Evolutionary conservation across 2,888 invertebrate species (phyloP), one percentile per base, ranked within the genome.

Genomic region (Spicauda simplicius): DNA sequence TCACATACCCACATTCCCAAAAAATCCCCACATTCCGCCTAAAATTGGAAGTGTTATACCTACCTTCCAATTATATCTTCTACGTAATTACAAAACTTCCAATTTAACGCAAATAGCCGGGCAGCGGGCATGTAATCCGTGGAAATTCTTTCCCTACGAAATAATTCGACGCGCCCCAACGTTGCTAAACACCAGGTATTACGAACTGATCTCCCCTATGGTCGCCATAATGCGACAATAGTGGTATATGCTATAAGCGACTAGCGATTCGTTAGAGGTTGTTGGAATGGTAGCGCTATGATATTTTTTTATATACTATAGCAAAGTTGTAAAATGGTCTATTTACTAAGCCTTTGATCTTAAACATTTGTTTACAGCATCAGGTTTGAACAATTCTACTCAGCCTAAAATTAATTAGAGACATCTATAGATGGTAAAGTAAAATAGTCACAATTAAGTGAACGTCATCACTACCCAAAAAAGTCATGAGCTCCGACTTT

Each of bases 161-260:
- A 60, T 60, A 60, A 66, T 66, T 55, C 65, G 59, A 60, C 77
- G 76, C 80, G 76, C 80, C 75, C 79, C 74, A 74, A 82, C 78
- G 80, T 81, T 81, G 80, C 77, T 83, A 82, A 81, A 81, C 78
- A 82, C 80, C 86, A 85, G 86, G 88, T 87, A 86, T 82, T 80
- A 84, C 71, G 72, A 72, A 77, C 75, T 73, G 74, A 73, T 80
- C 77, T 79, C 82, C 80, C 74, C 83, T 77, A 79, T 80, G 77
- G 82, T 71, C 80, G 77, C 79, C 70, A 80, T 82, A 83, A 84
- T 81, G 80, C 77, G 77, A 71, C 71, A 72, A 69, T 70, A 62
- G 64, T 74, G 79, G 77, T 66, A 5, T 68, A 83, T 82, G 78
- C 73, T 52, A 76, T 3, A 71, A 77, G 73, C 69, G 30, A 20